Conservation (phyloP, 2,888 invertebrate genomes). For the Zygothrica quintamaculata region DNA sequence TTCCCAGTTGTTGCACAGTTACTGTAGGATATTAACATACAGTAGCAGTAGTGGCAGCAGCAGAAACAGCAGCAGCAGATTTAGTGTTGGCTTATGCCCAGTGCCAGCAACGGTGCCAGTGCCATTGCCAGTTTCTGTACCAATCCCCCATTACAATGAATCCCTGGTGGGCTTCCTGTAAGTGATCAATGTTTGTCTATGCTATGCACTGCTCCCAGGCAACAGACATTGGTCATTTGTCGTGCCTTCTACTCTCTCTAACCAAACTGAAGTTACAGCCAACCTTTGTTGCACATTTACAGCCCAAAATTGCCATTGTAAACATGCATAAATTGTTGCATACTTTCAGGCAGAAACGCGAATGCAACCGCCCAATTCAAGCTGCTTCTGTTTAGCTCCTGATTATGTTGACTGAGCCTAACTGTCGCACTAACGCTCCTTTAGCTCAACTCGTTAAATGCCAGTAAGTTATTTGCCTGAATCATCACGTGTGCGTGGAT, state of each 20-base stretch:
- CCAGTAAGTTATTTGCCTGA: conserved; percentile 66
- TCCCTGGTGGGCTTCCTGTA: conserved; percentile 63
- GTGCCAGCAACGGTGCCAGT: too few species aligned
- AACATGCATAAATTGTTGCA: conserved; percentile 79
- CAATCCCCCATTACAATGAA: neutral
- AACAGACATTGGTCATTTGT: conserved; percentile 67
- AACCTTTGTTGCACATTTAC: conserved; percentile 4
- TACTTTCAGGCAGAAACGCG: conserved; percentile 58
- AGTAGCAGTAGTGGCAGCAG: too few species aligned
- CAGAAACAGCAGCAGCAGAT: conserved; percentile 65
- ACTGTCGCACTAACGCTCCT: conserved; percentile 13
- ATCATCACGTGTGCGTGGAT: conserved; percentile 23
- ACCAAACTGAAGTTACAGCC: neutral
- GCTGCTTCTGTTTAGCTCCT: conserved; percentile 68
- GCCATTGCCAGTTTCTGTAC: too few species aligned
- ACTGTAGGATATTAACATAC: conserved; percentile 68
- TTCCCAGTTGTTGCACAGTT: conserved; percentile 21
- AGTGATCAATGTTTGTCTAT: conserved; percentile 80
- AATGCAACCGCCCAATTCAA: conserved; percentile 21
- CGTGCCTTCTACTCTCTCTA: conserved; percentile 4
- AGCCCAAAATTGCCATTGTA: conserved; percentile 67
- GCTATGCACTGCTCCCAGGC: conserved; percentile 59
- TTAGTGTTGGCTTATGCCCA: conserved; percentile 60
- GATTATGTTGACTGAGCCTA: conserved; percentile 76
- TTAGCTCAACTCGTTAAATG: conserved; percentile 61